Evolutionary conservation across 2,797 vertebrate genomes (phyloP).

Genomic region (Gobionotothen gibberifrons): DNA sequence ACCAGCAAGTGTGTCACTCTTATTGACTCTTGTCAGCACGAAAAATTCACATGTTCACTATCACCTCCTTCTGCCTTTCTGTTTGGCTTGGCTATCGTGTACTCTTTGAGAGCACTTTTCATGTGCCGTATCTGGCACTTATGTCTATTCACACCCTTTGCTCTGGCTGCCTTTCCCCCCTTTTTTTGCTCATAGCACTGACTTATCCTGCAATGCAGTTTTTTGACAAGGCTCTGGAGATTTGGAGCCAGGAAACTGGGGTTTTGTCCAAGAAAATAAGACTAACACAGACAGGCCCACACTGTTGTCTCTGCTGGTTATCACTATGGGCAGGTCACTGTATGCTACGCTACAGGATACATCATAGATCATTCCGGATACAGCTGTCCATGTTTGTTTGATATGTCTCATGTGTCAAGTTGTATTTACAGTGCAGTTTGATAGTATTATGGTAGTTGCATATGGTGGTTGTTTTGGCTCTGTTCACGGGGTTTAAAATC

Average conservation of each 20-base stretch:
- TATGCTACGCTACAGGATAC: conserved; percentile 19
- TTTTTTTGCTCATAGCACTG: conserved; percentile 32
- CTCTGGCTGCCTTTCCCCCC: conserved; percentile 7
- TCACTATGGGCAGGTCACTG: conserved; percentile 20
- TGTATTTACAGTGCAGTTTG: conserved; percentile 5
- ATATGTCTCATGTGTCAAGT: neutral
- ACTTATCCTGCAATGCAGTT: conserved; percentile 75
- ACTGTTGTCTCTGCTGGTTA: conserved; percentile 43
- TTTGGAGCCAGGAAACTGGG: conserved; percentile 45
- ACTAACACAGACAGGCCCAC: conserved; percentile 33
- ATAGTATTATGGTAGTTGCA: neutral
- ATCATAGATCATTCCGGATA: conserved; percentile 26
- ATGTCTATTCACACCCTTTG: conserved; percentile 43
- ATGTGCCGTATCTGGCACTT: conserved; percentile 41
- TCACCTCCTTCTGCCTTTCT: conserved; percentile 43
- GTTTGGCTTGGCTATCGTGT: conserved; percentile 13
- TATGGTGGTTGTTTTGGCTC: conserved; percentile 1
- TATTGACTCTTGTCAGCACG: conserved; percentile 72
- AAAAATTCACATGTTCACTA: conserved; percentile 35
- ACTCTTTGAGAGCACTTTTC: conserved; percentile 36
- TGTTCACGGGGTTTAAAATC: conserved; percentile 8
- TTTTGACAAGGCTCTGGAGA: conserved; percentile 51
- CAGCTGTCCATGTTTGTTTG: conserved; percentile 1
- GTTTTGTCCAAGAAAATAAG: conserved; percentile 43
- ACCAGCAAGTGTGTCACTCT: conserved; percentile 34